Percentiles rank a stretch among this genome's conserved stretches.
Evolutionary conservation across 2,888 invertebrate genomes (phyloP).

Genomic region (Tubulanus polymorphus): DNA sequence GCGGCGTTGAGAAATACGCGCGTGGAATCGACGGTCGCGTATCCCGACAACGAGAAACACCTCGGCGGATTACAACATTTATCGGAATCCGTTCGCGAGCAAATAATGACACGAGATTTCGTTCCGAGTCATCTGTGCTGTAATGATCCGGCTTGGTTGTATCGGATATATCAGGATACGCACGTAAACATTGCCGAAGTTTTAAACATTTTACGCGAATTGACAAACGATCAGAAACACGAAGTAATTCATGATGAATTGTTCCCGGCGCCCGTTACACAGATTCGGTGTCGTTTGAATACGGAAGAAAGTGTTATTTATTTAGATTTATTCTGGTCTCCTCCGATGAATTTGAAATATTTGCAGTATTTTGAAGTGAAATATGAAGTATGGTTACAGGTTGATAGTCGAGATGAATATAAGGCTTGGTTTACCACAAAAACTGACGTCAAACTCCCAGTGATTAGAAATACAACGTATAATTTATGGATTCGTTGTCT

Average conservation of each 20-base stretch:
- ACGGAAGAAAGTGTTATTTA: conserved; percentile 12
- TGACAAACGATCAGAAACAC: conserved; percentile 12
- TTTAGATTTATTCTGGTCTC: conserved; percentile 40
- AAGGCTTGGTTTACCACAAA: not conserved
- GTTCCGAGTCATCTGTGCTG: conserved; percentile 56
- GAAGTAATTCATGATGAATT: conserved; percentile 1
- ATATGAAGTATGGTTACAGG: conserved; percentile 15
- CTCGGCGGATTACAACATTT: conserved; percentile 54
- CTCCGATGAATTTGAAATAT: too few relatives aligned
- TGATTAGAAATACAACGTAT: not conserved
- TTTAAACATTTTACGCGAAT: conserved; percentile 21
- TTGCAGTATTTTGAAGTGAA: conserved; percentile 18
- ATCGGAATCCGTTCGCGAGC: conserved; percentile 31
- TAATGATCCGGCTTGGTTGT: conserved; percentile 56
- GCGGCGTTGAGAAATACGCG: conserved; percentile 52
- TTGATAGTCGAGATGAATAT: conserved; percentile 6
- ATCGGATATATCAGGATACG: conserved; percentile 58
- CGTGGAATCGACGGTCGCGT: conserved; percentile 37
- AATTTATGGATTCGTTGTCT: conserved; percentile 33
- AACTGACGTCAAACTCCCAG: too few relatives aligned
- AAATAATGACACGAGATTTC: conserved; percentile 36
- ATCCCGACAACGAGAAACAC: conserved; percentile 48
- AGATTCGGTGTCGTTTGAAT: not conserved
- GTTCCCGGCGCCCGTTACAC: not conserved
- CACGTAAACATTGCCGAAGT: conserved; percentile 42